Conservation (phyloP, 1,140 invertebrate genomes). For the Nylanderia fulva region DNA sequence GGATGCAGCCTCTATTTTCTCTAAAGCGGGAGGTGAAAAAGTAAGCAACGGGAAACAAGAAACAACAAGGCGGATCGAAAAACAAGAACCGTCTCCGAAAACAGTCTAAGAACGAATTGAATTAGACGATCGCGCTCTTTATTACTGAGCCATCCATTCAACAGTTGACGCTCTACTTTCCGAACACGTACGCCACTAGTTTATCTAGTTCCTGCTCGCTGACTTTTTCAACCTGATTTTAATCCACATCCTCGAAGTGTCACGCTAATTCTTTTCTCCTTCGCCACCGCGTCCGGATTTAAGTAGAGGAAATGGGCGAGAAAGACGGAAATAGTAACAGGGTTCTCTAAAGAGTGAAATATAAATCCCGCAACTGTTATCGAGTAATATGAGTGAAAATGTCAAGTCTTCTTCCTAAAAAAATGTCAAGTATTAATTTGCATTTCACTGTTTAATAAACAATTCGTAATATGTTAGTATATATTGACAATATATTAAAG, state of each 20-base stretch:
- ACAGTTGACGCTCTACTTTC: constrained; percentile 77
- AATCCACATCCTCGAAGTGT: constrained; percentile 2
- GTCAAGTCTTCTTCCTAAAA: background rate
- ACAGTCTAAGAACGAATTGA: constrained; percentile 78
- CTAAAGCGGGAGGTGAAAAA: constrained; percentile 2
- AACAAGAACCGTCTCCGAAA: constrained; percentile 60
- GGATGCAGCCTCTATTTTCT: background rate
- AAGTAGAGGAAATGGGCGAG: constrained; percentile 15
- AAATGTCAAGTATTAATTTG: background rate
- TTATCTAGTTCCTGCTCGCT: constrained; percentile 56
- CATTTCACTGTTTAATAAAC: no score
- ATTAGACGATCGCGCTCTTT: constrained; percentile 78
- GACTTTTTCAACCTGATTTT: constrained; percentile 19
- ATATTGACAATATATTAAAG: no score
- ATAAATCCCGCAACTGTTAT: background rate
- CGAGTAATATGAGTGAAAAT: background rate
- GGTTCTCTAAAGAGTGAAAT: background rate
- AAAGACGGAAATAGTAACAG: constrained; percentile 9
- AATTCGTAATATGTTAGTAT: no score
- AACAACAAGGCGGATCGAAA: constrained; percentile 27
- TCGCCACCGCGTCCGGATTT: constrained; percentile 12
- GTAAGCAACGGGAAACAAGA: constrained; percentile 29
- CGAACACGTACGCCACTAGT: constrained; percentile 75
- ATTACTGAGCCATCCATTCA: constrained; percentile 78
- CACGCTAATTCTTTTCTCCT: constrained; percentile 17